Conservation (phyloP, 2,797 vertebrate species). For the Sebastes alutus region DNA sequence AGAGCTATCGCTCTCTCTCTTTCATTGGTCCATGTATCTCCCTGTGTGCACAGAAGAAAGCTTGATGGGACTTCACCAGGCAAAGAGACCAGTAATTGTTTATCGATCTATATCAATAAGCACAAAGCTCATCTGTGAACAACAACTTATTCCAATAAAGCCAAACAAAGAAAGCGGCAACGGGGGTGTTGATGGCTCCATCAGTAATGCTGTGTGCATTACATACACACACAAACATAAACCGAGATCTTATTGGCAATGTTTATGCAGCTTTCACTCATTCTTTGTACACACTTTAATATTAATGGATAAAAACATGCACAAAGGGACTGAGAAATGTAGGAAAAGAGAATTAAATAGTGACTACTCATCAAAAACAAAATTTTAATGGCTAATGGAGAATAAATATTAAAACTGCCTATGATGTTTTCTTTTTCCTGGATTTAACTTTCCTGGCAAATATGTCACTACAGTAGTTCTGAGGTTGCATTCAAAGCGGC, state of each 20-base stretch:
- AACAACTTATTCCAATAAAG: conserved; percentile 67
- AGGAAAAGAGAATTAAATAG: neutral
- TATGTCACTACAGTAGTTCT: neutral
- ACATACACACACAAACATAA: neutral
- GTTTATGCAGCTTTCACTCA: conserved; percentile 1
- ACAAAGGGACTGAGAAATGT: conserved; percentile 3
- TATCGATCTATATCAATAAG: conserved; percentile 73
- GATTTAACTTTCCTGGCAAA: neutral
- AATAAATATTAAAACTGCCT: neutral
- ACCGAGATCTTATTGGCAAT: neutral
- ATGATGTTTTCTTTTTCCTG: neutral
- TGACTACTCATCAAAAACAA: neutral
- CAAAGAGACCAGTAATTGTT: conserved; percentile 72
- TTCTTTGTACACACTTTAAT: neutral
- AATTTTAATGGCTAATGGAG: neutral
- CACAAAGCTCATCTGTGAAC: conserved; percentile 66
- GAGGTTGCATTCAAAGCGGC: neutral
- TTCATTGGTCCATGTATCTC: neutral
- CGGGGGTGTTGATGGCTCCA: conserved; percentile 28
- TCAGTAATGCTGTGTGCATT: conserved; percentile 23
- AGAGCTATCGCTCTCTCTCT: neutral
- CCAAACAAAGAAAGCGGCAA: conserved; percentile 52
- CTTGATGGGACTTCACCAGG: conserved; percentile 43
- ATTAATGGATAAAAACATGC: neutral
- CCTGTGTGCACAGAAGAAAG: conserved; percentile 9